A percentile compares a stretch with the other conserved stretches of the same genome.
phyloP scores from a whole-genome alignment of 2,797 vertebrate species.

The Ambastaia sidthimunki region DNA sequence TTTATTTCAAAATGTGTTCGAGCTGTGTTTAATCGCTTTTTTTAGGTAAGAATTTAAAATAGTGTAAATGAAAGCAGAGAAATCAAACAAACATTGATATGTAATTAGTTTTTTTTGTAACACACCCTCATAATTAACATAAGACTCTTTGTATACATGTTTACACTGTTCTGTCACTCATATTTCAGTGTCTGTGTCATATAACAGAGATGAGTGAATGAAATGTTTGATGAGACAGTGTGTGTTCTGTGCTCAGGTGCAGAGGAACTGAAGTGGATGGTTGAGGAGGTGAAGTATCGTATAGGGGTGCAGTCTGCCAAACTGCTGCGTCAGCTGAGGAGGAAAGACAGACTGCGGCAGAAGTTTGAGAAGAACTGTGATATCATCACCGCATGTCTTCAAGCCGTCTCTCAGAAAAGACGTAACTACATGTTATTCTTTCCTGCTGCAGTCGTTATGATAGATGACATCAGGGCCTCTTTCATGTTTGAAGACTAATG shows the following conservation, averaged over 20 bases:
- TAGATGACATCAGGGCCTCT: neutral
- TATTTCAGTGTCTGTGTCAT: neutral
- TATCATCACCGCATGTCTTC: slow-evolving; percentile 92
- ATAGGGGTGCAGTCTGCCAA: slow-evolving; percentile 88
- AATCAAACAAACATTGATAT: too few species aligned
- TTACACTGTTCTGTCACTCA: neutral
- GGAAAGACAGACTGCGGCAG: slow-evolving; percentile 86
- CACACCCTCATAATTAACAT: neutral
- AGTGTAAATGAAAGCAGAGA: too few species aligned
- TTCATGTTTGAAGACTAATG: neutral
- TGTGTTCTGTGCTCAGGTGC: slow-evolving; percentile 71
- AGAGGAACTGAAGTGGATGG: slow-evolving; percentile 82
- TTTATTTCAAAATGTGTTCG: too few species aligned
- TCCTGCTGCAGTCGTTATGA: neutral
- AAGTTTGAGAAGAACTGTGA: slow-evolving; percentile 94
- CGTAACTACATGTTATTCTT: slow-evolving; percentile 78
- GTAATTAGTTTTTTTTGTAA: neutral
- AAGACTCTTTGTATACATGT: neutral
- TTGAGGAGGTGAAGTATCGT: slow-evolving; percentile 87
- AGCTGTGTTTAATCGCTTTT: too few species aligned
- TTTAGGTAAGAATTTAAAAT: too few species aligned
- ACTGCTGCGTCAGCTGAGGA: slow-evolving; percentile 90
- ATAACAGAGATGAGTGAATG: too few species aligned
- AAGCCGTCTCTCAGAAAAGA: slow-evolving; percentile 94
- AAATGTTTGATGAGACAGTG: neutral